These are phyloP conservation scores for Spodoptera picta DNA, from an alignment of 2,888 invertebrate genomes.

Conservation along the genomic window DNA sequence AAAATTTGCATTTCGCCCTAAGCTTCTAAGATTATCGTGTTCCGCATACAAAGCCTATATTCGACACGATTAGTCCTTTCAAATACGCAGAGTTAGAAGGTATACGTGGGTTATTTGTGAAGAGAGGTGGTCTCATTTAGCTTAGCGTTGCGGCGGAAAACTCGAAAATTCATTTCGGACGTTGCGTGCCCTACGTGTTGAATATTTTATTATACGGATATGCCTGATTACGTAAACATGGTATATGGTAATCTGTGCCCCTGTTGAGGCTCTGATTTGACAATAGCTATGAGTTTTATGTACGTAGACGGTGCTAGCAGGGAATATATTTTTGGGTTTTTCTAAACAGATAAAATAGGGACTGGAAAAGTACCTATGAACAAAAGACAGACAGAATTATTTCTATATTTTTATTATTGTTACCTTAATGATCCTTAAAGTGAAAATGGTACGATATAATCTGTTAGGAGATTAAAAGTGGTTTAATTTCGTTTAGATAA, in stretches of 20 bases:
- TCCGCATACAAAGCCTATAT: slow-evolving; percentile 60
- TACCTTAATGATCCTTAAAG: too few relatives aligned
- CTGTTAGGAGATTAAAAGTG: too few relatives aligned
- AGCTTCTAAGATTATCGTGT: slow-evolving; percentile 52
- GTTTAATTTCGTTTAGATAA: too few relatives aligned
- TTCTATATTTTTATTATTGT: too few relatives aligned
- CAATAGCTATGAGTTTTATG: slow-evolving; percentile 26
- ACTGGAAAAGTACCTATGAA: neutral
- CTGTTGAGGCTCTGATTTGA: slow-evolving; percentile 29
- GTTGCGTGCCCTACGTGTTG: slow-evolving; percentile 46
- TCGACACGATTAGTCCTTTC: slow-evolving; percentile 70
- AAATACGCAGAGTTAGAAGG: slow-evolving; percentile 64
- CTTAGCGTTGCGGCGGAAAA: slow-evolving; percentile 68
- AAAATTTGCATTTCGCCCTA: slow-evolving; percentile 29
- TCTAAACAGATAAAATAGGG: too few relatives aligned
- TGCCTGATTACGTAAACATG: slow-evolving; percentile 45
- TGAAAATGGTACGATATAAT: too few relatives aligned
- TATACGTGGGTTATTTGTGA: slow-evolving; percentile 62
- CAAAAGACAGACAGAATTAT: too few relatives aligned
- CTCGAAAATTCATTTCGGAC: slow-evolving; percentile 64
- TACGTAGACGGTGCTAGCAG: slow-evolving; percentile 6
- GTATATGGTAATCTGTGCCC: slow-evolving; percentile 25
- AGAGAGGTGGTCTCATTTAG: slow-evolving; percentile 68
- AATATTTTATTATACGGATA: slow-evolving; percentile 63
- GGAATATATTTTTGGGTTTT: slow-evolving; percentile 9